Evolutionary conservation across 2,113 vertebrate genomes (phyloP), one percentile per base, ranked within the genome.

Genomic region (Misgurnus mizolepis): DNA sequence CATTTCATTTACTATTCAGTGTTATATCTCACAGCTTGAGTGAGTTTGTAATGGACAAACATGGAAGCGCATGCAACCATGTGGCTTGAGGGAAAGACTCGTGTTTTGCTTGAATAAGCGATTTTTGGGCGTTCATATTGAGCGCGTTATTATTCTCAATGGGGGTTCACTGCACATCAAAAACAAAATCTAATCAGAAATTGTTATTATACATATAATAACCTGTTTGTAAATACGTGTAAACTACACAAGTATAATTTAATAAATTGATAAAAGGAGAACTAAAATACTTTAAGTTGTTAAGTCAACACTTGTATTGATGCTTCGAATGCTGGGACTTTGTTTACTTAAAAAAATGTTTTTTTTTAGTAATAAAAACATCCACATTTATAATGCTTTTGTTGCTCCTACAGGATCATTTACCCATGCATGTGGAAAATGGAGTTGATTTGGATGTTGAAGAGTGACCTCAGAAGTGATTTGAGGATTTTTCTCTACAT

Each of bases 401-500:
- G 55, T 67, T 50, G 27, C 39, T 71, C 15, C 6, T 27, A 34
- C 49, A 82, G 55, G 43, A 14, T 49, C n/a, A 45, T 61, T 80
- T 53, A 60, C 40, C 15, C 60, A 60, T 83, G 27, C 80, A 64
- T 45, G 18, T 74, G 73, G 72, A 73, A 68, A 77, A n/a, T 14
- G 47, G 70, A 55, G 45, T 65, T 76, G 40, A 73, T 15, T 39
- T 82, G 81, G 81, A 83, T 69, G 65, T 72, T 53, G 14, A 22
- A 55, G 18, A 53, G 17, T 56, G 78, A 82, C 41, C 10, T 49
- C 14, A 8, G 15, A 76, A 61, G 68, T 75, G 81, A 76, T 61
- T 67, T 61, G 67, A 84, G 87, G 85, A 86, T 50, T 69, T 74
- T 77, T 70, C 80, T 83, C 86, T 93, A 89, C 81, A 96, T 97